Evolutionary conservation across 2,888 invertebrate species (phyloP).

Genomic region (Germaria angustata): DNA sequence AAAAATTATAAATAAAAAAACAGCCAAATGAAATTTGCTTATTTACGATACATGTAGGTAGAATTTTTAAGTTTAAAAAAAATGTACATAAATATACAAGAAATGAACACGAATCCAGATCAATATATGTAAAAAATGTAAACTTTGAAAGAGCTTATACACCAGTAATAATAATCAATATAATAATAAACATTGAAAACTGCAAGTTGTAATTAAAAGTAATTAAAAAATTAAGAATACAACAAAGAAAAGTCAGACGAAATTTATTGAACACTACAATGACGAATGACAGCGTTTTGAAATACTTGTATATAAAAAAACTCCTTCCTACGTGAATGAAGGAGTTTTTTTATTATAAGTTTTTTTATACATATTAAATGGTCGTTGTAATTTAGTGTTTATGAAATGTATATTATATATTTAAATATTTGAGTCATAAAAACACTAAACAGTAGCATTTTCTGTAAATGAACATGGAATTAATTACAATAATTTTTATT

Average conservation of each 20-base stretch:
- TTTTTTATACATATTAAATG: not conserved
- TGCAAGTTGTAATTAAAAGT: slow-evolving; percentile 1
- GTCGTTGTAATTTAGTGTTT: slow-evolving; percentile 20
- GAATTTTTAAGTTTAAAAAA: slow-evolving; percentile 17
- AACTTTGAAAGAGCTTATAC: not conserved
- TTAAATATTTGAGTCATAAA: slow-evolving; percentile 40
- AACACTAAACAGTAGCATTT: slow-evolving; percentile 60
- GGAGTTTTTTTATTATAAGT: no score
- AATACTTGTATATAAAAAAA: not conserved
- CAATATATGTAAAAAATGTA: slow-evolving; percentile 10
- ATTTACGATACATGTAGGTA: slow-evolving; percentile 46
- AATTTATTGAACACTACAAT: slow-evolving; percentile 21
- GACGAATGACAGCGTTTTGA: slow-evolving; percentile 16
- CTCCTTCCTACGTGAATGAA: not conserved
- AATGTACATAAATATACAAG: not conserved
- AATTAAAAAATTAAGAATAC: slow-evolving; percentile 18
- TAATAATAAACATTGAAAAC: slow-evolving; percentile 24
- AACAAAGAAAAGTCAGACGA: not conserved
- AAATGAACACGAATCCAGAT: not conserved
- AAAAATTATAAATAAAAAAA: no score
- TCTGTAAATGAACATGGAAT: slow-evolving; percentile 44
- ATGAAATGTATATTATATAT: slow-evolving; percentile 22
- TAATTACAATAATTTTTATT: slow-evolving; percentile 65
- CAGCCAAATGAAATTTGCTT: slow-evolving; percentile 22
- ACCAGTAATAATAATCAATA: not conserved